phyloP scores from a whole-genome alignment of 1,140 invertebrate genomes.

The Cataglyphis hispanica region DNA sequence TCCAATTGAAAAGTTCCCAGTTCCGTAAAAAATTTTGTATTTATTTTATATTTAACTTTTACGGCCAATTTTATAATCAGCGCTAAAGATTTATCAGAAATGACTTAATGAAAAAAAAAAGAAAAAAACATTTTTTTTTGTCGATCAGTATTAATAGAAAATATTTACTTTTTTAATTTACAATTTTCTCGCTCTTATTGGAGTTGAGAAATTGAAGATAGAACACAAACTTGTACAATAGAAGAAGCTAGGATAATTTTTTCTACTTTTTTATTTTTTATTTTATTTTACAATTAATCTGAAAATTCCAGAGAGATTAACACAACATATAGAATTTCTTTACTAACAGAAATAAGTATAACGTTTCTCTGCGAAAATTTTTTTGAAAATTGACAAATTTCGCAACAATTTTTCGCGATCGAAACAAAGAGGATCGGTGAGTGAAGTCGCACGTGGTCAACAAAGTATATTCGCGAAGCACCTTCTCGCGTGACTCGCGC shows the following conservation, averaged over 20 bases:
- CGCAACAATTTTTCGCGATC: neutral
- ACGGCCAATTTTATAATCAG: too few species aligned
- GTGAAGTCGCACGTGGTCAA: neutral
- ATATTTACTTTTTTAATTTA: neutral
- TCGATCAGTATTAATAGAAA: neutral
- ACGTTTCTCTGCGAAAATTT: neutral
- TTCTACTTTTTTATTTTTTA: too few species aligned
- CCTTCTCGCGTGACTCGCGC: slow-evolving; percentile 60
- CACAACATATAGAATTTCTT: too few species aligned
- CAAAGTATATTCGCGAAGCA: slow-evolving; percentile 29
- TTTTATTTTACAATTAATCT: neutral
- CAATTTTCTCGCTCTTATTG: too few species aligned
- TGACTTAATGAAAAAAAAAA: too few species aligned
- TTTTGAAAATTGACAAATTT: neutral
- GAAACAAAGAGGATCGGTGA: neutral
- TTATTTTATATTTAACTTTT: too few species aligned
- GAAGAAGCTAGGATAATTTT: neutral
- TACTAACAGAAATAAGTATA: neutral
- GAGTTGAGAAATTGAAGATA: too few species aligned
- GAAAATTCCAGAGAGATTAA: neutral
- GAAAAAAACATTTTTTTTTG: too few species aligned
- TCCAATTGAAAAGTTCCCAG: too few species aligned
- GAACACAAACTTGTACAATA: too few species aligned
- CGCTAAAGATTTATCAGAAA: too few species aligned
- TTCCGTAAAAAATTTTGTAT: too few species aligned